These are phyloP conservation scores for Amphimallon solstitiale DNA, from an alignment of 2,888 invertebrate species.

Conservation along the genomic window DNA sequence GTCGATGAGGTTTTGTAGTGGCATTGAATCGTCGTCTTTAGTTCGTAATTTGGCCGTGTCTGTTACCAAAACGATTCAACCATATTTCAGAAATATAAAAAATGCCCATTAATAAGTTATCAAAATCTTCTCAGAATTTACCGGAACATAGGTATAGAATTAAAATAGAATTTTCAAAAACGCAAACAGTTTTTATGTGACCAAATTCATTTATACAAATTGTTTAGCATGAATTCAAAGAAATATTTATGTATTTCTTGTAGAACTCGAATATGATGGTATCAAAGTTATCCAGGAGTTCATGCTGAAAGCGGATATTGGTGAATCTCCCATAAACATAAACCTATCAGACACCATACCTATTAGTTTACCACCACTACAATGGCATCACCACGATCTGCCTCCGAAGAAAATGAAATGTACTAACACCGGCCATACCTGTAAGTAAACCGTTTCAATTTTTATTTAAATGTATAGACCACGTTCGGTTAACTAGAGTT, in stretches of 20 bases:
- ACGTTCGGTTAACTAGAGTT: neutral
- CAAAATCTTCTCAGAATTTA: too few species aligned
- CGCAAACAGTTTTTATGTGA: too few species aligned
- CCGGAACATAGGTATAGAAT: too few species aligned
- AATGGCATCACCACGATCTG: conserved; percentile 69
- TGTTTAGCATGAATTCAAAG: too few species aligned
- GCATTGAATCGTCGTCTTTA: too few species aligned
- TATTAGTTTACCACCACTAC: conserved; percentile 64
- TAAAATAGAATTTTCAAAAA: too few species aligned
- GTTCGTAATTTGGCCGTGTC: too few species aligned
- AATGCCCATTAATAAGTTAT: too few species aligned
- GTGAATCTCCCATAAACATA: conserved; percentile 64
- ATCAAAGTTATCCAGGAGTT: conserved; percentile 52
- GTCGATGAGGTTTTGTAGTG: too few species aligned
- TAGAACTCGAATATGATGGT: conserved; percentile 40
- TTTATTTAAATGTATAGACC: neutral
- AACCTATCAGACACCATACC: conserved; percentile 57
- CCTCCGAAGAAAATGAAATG: conserved; percentile 72
- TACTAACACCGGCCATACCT: conserved; percentile 74
- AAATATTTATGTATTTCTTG: neutral
- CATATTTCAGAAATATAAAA: too few species aligned
- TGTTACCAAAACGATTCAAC: too few species aligned
- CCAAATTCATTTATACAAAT: too few species aligned
- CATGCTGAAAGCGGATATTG: conserved; percentile 52
- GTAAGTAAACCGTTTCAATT: conserved; percentile 60